Base-by-base conservation (phyloP, 1,140 invertebrate species). In the Helicoverpa zea region DNA sequence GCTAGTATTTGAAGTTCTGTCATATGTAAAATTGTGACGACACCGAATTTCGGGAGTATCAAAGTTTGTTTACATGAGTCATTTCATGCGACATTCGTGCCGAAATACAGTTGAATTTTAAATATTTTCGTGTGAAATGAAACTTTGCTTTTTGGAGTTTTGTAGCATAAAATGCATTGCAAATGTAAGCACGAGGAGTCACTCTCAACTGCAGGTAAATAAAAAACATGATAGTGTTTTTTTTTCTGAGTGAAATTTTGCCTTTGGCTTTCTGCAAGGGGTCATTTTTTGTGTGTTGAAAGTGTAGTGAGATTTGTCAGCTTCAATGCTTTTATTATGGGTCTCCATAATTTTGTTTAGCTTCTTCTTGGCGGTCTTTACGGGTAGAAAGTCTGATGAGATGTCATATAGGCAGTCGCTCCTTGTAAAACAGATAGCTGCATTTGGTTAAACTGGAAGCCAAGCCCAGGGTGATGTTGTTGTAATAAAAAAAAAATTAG, bases 21-120 rank as follows among this genome's bases (percentile, higher is more conserved):
- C 35, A 43, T 43, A 43, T 43, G 35, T 1, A 43, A 43, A 43
- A 43, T 43, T 43, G 5, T n/a, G 43, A 30, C 30, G 29, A 64
- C 35, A 64, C 35, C 30, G 9, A 64, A 64, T 47, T 64, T 47
- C 43, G 63, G 9, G 35, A 64, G 23, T 9, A 9, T 16, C 35
- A 64, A 64, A 64, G 30, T 64, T 64, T 64, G 63, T 64, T 64
- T 64, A n/a, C 35, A 9, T 1, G 63, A 47, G 63, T 47, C 12
- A 64, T 47, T 47, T 64, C 63, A 16, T 43, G 58, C 18, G 29
- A 23, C 58, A 61, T 61, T 61, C 5, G 58, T 29, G 29, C 3
- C 29, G 11, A 11, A 13, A 13, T 30, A 10, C 1, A 59, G 23
- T 54, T 54, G 35, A 43, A 43, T 43, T 43, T 43, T 43, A 43